Evolutionary conservation across 2,888 invertebrate species (phyloP).

Genomic region (Tupiocoris notatus): DNA sequence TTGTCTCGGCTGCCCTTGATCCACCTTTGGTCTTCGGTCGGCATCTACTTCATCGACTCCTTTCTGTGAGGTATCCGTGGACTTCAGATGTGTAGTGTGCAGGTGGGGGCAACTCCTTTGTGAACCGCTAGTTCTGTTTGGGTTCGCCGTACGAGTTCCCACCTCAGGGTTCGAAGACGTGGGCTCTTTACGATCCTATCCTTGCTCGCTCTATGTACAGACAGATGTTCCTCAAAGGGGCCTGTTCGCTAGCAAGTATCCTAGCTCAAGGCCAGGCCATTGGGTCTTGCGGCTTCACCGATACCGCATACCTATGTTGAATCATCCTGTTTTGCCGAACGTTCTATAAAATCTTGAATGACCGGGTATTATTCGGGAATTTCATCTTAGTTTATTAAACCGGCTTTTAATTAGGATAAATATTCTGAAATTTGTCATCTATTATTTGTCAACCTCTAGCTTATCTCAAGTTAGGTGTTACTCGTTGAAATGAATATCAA

Average conservation of each 20-base stretch:
- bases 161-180: background rate
- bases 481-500: no score
- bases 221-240: background rate
- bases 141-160: background rate
- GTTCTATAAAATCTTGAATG: background rate
- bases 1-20: background rate
- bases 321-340: background rate
- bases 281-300: background rate
- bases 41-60: no score
- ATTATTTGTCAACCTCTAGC: no score
- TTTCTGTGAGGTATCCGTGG: background rate
- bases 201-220: background rate
- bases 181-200: background rate
- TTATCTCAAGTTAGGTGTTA: no score
- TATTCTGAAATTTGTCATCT: background rate
- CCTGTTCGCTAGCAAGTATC: no score
- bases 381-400: background rate
- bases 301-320: no score
- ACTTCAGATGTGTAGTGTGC: background rate
- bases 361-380: background rate
- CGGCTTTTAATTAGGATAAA: background rate
- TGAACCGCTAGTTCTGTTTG: background rate
- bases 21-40: background rate
- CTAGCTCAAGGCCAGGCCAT: background rate
- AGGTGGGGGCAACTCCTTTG: background rate